Conservation (phyloP, 2,113 vertebrate species). For the Herpetotheres cachinnans region DNA sequence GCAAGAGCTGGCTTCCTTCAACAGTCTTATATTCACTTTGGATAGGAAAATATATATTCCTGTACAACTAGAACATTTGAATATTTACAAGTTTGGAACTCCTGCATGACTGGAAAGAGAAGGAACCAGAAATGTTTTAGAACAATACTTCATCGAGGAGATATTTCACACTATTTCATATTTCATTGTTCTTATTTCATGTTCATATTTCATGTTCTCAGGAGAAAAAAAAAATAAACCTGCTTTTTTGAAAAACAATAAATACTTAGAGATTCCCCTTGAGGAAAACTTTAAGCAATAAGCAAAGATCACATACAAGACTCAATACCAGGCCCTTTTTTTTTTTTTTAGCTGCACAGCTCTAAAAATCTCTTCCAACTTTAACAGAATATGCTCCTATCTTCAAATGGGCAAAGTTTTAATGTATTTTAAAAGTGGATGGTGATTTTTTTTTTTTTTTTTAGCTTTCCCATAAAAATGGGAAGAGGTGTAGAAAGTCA, state of each 20-base stretch:
- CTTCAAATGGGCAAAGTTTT: neutral
- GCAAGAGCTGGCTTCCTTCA: conserved; percentile 21
- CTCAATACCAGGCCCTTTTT: neutral
- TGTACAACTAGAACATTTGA: conserved; percentile 1
- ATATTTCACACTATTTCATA: neutral
- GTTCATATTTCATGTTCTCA: too few species aligned
- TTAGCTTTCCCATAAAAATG: neutral
- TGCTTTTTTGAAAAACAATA: neutral
- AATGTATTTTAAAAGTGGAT: neutral
- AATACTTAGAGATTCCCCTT: neutral
- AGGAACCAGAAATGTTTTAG: neutral
- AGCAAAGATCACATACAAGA: neutral
- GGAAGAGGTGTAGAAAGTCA: neutral
- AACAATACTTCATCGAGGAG: neutral
- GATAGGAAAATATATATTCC: neutral
- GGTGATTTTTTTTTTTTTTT: neutral
- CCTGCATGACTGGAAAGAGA: neutral
- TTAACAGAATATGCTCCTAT: neutral
- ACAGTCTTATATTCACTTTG: neutral
- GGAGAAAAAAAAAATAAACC: neutral
- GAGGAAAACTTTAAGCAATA: neutral
- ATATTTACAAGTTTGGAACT: conserved; percentile 32
- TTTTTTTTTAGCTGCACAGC: neutral
- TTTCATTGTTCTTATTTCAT: conserved; percentile 1
- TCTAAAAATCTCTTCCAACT: neutral